A percentile compares a stretch with the other conserved stretches of the same genome.
Conservation (phyloP, 2,113 vertebrate species). For the Guaruba guarouba region DNA sequence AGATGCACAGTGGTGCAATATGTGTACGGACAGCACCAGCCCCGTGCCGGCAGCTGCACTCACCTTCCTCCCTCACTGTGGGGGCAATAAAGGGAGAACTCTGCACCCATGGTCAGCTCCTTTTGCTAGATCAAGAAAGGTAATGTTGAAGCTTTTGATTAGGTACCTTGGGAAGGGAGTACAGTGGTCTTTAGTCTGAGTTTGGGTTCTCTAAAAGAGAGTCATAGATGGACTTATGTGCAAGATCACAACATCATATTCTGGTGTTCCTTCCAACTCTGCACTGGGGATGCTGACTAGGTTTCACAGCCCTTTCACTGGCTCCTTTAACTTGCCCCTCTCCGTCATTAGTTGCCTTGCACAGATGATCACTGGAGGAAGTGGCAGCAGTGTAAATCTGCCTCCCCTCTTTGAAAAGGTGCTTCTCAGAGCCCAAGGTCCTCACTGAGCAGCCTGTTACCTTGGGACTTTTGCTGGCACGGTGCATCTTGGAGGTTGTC, state of each 20-base stretch:
- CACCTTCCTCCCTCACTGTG: accelerated
- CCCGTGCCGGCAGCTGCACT: neutral
- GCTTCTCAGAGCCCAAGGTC: neutral
- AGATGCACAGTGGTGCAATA: neutral
- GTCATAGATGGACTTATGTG: neutral
- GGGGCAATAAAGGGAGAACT: neutral
- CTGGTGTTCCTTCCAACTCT: neutral
- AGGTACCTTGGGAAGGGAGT: neutral
- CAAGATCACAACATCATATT: neutral
- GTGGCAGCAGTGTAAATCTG: neutral
- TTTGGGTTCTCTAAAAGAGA: neutral
- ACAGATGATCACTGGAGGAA: neutral
- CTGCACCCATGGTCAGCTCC: neutral
- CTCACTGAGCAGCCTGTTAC: neutral
- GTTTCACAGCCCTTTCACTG: neutral
- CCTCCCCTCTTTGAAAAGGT: neutral
- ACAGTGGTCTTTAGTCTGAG: neutral
- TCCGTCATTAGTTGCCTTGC: neutral
- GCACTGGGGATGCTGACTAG: neutral
- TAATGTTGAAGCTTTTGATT: neutral
- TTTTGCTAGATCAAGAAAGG: neutral
- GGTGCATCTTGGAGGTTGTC: neutral
- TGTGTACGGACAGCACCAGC: neutral
- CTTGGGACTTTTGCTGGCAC: neutral
- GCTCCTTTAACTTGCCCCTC: neutral